These are phyloP conservation scores for Actenoides hombroni DNA, from an alignment of 2,113 vertebrate genomes.

Conservation along the genomic window DNA sequence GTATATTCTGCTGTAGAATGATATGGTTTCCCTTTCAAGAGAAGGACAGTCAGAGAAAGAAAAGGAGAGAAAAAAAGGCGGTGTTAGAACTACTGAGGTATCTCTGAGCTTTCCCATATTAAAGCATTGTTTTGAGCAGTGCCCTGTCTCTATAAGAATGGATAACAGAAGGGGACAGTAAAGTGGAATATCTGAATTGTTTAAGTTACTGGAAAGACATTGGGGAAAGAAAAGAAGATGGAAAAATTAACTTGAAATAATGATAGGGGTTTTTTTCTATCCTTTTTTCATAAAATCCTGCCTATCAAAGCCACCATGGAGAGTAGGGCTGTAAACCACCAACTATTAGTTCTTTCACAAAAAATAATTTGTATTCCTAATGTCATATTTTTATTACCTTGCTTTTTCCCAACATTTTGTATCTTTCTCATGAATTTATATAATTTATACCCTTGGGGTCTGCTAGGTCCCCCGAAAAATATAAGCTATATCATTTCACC, in stretches of 20 bases:
- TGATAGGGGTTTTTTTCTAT: fast-evolving
- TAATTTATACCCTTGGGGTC: neutral
- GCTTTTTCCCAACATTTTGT: neutral
- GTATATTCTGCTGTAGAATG: neutral
- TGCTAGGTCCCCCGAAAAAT: neutral
- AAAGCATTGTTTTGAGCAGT: neutral
- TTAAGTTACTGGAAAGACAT: neutral
- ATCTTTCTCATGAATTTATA: neutral
- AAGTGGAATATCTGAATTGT: neutral
- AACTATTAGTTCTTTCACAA: neutral
- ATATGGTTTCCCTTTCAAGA: neutral
- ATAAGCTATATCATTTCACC: neutral
- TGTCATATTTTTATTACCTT: neutral
- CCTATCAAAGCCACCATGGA: neutral
- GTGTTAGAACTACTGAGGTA: neutral
- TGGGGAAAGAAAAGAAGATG: neutral
- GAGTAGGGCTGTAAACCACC: neutral
- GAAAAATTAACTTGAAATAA: neutral
- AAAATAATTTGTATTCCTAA: neutral
- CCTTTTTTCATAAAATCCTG: neutral
- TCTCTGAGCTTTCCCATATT: neutral
- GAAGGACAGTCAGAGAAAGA: neutral
- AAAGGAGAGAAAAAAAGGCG: neutral
- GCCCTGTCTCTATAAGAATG: neutral
- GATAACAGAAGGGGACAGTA: fast-evolving